phyloP scores from a whole-genome alignment of 2,113 vertebrate genomes.

The Syrrhaptes paradoxus region DNA sequence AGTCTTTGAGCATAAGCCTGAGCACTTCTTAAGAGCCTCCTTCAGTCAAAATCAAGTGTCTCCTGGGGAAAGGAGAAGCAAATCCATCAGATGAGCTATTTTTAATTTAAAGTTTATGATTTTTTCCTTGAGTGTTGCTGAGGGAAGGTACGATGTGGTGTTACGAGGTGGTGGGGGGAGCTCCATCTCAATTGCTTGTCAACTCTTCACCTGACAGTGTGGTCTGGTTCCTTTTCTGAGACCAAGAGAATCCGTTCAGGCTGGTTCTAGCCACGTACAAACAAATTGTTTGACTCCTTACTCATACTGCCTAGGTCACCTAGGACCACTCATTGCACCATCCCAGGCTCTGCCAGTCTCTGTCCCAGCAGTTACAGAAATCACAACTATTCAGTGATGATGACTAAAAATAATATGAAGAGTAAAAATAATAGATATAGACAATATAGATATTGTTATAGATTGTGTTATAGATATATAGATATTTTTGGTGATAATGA shows the following conservation, averaged over 20 bases:
- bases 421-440: background rate
- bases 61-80: background rate
- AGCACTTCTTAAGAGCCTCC: background rate
- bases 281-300: background rate
- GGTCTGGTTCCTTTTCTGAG: background rate
- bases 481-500: background rate
- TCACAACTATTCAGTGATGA: background rate
- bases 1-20: background rate
- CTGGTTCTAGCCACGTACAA: background rate
- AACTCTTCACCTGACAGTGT: background rate
- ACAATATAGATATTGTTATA: background rate
- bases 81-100: background rate
- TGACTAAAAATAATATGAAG: background rate
- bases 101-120: background rate
- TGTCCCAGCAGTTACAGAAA: background rate
- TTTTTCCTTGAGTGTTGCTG: background rate
- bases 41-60: background rate
- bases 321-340: background rate
- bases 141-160: background rate
- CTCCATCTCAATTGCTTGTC: background rate
- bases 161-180: fast-evolving
- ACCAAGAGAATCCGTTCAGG: background rate
- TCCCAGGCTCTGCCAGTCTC: background rate
- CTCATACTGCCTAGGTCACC: background rate
- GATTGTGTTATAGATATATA: background rate